A percentile compares a stretch with the other conserved stretches of the same genome.
Conservation (phyloP, 2,888 invertebrate species). For the Didymodactylos carnosus region DNA sequence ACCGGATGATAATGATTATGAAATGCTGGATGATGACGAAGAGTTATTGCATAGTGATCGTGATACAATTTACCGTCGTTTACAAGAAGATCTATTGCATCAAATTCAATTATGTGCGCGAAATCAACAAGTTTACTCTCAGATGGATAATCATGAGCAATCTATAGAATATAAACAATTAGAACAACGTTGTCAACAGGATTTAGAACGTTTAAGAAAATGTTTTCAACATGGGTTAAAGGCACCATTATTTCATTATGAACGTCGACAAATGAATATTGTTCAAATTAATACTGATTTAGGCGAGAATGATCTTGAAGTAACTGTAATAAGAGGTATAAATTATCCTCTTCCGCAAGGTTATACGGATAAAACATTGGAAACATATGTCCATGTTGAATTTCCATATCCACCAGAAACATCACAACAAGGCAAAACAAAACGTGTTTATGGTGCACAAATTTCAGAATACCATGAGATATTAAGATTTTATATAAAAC, state of each 20-base stretch:
- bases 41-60: background rate
- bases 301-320: conserved; percentile 66
- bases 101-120: background rate
- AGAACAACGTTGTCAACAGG: conserved; percentile 36
- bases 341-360: conserved; percentile 38
- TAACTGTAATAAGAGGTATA: background rate
- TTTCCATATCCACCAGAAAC: conserved; percentile 58
- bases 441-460: background rate
- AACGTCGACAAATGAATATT: conserved; percentile 59
- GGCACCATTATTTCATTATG: conserved; percentile 73
- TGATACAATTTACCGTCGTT: background rate
- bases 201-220: conserved; percentile 60
- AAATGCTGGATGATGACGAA: background rate
- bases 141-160: background rate
- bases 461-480: background rate
- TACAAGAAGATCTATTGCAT: background rate
- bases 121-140: background rate
- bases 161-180: background rate
- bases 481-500: conserved; percentile 50
- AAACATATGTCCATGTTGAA: conserved; percentile 76
- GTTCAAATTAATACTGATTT: conserved; percentile 75
- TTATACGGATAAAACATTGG: conserved; percentile 60
- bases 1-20: background rate
- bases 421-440: background rate
- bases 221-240: conserved; percentile 43